These are phyloP conservation scores for Lates japonicus DNA, from an alignment of 2,797 vertebrate genomes.

Conservation along the genomic window DNA sequence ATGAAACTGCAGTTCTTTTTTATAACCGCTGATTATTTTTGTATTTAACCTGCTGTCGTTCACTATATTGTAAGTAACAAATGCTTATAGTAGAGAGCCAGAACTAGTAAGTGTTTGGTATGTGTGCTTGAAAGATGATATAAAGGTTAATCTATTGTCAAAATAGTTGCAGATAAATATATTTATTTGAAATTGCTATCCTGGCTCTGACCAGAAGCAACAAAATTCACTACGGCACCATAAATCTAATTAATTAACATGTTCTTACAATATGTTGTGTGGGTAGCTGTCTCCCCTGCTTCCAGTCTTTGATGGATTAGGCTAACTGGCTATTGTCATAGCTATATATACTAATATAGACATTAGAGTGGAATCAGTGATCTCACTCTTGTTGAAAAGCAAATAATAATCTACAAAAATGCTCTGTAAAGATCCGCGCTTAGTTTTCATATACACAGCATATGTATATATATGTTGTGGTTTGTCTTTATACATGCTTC, in stretches of 20 bases:
- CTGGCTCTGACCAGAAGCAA: too few relatives aligned
- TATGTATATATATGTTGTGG: background rate
- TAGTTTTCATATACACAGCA: too few relatives aligned
- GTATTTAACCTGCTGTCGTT: background rate
- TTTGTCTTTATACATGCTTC: background rate
- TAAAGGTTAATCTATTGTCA: background rate
- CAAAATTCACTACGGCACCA: background rate
- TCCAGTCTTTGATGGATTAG: too few relatives aligned
- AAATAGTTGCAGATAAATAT: background rate
- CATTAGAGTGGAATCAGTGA: too few relatives aligned
- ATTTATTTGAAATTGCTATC: too few relatives aligned
- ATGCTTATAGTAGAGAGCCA: background rate
- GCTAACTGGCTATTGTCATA: too few relatives aligned
- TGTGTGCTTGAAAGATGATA: background rate
- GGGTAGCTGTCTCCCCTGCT: background rate
- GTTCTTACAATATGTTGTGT: background rate
- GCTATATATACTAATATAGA: too few relatives aligned
- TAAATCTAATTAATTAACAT: background rate
- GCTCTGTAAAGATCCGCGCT: background rate
- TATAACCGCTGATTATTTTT: background rate
- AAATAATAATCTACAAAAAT: too few relatives aligned
- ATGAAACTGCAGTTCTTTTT: background rate
- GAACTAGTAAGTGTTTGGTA: background rate
- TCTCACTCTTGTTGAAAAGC: too few relatives aligned
- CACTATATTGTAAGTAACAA: background rate